phyloP scores from a whole-genome alignment of 2,888 invertebrate species.

The Dasysyrphus albostriatus region DNA sequence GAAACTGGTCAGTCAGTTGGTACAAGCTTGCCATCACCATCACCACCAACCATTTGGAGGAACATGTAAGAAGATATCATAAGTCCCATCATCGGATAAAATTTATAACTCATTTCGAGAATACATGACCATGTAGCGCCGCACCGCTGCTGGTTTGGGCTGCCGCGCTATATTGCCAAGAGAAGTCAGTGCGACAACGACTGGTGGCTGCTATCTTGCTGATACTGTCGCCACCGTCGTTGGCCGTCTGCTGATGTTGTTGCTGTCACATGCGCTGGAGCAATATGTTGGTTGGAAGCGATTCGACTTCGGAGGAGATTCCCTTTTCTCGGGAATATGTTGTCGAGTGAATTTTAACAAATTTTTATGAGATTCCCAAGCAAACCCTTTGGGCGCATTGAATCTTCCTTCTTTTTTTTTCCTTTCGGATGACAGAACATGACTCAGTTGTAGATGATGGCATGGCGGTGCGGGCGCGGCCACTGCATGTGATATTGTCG shows the following conservation, averaged over 20 bases:
- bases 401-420: constrained; percentile 24
- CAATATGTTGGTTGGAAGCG: constrained; percentile 44
- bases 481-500: constrained; percentile 2
- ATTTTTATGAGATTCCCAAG: constrained; percentile 72
- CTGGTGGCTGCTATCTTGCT: constrained; percentile 74
- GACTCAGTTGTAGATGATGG: constrained; percentile 27
- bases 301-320: constrained; percentile 41
- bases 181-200: constrained; percentile 30
- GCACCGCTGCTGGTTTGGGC: constrained; percentile 67
- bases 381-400: constrained; percentile 49
- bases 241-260: constrained; percentile 36
- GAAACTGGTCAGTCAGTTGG: constrained; percentile 61
- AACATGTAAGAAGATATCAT: constrained; percentile 83
- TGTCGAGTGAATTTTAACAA: constrained; percentile 73
- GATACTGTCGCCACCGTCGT: constrained; percentile 73
- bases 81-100: constrained; percentile 83
- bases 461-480: background rate
- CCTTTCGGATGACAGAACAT: constrained; percentile 20
- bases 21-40: constrained; percentile 34
- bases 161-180: constrained; percentile 64
- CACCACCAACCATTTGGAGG: constrained; percentile 57
- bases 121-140: constrained; percentile 76
- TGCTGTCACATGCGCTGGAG: constrained; percentile 58
- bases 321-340: constrained; percentile 73
- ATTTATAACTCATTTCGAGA: constrained; percentile 83